phyloP scores from a whole-genome alignment of 2,113 vertebrate species.

The Ascaphus truei region DNA sequence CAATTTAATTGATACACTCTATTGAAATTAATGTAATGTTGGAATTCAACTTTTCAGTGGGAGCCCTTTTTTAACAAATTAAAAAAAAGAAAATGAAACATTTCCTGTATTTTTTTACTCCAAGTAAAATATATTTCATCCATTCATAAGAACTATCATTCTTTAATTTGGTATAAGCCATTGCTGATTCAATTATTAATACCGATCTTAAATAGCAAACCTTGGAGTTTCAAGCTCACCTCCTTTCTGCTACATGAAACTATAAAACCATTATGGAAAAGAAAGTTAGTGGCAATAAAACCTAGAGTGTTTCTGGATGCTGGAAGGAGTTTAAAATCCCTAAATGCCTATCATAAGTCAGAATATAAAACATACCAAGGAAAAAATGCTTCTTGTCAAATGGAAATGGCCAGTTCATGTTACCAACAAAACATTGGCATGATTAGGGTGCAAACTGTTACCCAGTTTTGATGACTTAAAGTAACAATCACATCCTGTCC shows the following conservation, averaged over 20 bases:
- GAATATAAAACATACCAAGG: neutral
- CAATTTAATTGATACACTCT: too few relatives aligned
- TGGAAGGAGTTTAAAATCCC: conserved; percentile 19
- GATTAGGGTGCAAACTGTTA: neutral
- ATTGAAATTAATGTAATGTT: too few relatives aligned
- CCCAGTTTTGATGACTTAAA: neutral
- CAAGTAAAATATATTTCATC: too few relatives aligned
- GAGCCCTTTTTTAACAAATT: too few relatives aligned
- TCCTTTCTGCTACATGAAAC: neutral
- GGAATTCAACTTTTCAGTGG: too few relatives aligned
- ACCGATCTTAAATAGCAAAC: neutral
- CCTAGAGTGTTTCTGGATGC: neutral
- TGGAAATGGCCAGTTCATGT: neutral
- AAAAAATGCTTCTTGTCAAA: conserved; percentile 11
- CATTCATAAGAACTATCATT: too few relatives aligned
- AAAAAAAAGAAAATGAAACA: too few relatives aligned
- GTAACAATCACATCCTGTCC: neutral
- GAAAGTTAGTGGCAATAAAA: neutral
- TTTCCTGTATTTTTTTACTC: too few relatives aligned
- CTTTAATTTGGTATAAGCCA: too few relatives aligned
- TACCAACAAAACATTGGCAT: neutral
- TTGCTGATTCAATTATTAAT: too few relatives aligned
- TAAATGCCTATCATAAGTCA: neutral
- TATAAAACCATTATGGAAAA: neutral
- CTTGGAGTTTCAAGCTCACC: neutral